Evolutionary conservation across 2,113 vertebrate genomes (phyloP), one percentile per base, ranked within the genome.

Genomic region (Falcunculus frontatus): DNA sequence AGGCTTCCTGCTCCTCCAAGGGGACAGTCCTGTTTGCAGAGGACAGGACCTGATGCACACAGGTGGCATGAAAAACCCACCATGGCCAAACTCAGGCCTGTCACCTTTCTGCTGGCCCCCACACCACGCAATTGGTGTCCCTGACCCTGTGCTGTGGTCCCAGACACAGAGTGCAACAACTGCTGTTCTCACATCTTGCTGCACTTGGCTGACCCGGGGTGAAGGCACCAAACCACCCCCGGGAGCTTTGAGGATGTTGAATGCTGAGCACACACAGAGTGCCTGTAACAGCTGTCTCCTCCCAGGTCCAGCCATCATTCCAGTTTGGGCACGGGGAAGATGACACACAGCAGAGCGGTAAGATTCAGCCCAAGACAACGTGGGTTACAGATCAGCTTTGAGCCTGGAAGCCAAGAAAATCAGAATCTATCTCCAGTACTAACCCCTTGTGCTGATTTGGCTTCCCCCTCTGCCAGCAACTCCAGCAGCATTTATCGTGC

Each of bases 101-200:
- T 49, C 41, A 63, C 37, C 52, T 92, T 53, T 41, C 62, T 81
- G 55, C 57, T 63, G 77, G 13, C 11, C n/a, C n/a, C 32, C 20
- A 13, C 30, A 18, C 10, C 21, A 1, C 0, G 5, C n/a, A 26
- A 0, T 1, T n/a, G 59, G 44, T 8, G 22, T 83, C 52, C 69
- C 8, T 2, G 9, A 1, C 9, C 56, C 60, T 1, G 5, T 3
- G 4, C 65, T 30, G 39, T 2, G 0, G 21, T 44, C 32, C 41
- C 1, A 7, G 63, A 47, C 8, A 7, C 0, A 1, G 50, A 41
- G 15, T 8, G 21, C 13, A 35, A 33, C 10, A 26, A 1, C 7
- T 14, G 57, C 59, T 69, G 49, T 10, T 59, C 42, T 35, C 3
- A 4, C 44, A 42, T 33, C 53, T 39, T 5, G 6, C 67, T 69